phyloP scores from a whole-genome alignment of 2,888 invertebrate genomes.

The Cheilosia grossa region DNA sequence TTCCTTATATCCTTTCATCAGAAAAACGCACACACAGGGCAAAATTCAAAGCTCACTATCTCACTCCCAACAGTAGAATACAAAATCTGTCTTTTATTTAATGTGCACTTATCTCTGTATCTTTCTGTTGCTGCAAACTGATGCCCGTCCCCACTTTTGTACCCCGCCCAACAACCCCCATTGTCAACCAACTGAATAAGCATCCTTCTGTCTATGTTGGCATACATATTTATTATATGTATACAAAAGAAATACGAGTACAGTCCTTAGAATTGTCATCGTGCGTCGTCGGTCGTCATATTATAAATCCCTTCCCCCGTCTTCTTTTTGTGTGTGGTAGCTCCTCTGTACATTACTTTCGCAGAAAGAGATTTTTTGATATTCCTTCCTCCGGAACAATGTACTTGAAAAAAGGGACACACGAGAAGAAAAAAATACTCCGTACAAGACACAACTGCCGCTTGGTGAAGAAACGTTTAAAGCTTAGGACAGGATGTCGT shows the following conservation, averaged over 20 bases:
- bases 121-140: constrained; percentile 21
- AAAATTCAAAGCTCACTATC: constrained; percentile 1
- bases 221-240: not conserved
- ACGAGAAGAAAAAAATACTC: constrained; percentile 1
- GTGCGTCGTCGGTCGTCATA: constrained; percentile 5
- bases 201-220: constrained; percentile 37
- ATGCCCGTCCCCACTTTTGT: not conserved
- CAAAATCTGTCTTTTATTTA: constrained; percentile 66
- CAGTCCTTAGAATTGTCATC: constrained; percentile 5
- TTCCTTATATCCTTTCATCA: constrained; percentile 40
- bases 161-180: not conserved
- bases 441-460: not conserved
- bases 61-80: not conserved
- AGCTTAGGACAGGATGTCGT: constrained; percentile 15
- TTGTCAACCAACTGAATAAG: constrained; percentile 40
- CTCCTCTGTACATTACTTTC: constrained; percentile 12
- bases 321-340: not conserved
- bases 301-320: not conserved
- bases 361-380: constrained; percentile 27
- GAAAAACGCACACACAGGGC: constrained; percentile 10
- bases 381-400: constrained; percentile 63
- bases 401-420: constrained; percentile 47
- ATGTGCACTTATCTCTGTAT: constrained; percentile 68
- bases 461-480: constrained; percentile 19
- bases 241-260: not conserved